Evolutionary conservation across 2,888 invertebrate genomes (phyloP), one percentile per base, ranked within the genome.

Genomic region (Tetrapedia diversipes): DNA sequence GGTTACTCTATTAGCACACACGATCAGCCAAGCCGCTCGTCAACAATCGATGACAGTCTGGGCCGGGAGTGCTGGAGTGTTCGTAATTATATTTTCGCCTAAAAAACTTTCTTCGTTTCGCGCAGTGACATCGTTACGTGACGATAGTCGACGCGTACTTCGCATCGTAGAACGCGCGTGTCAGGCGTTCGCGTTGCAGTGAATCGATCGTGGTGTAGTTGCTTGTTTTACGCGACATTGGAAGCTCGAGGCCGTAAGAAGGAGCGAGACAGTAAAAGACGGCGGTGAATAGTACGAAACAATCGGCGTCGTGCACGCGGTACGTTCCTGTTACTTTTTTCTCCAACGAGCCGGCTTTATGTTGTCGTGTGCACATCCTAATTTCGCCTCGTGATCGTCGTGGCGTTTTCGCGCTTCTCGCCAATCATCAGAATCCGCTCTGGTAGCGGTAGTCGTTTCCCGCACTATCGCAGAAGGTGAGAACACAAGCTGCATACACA

Each of bases 21-120:
- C 47, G 63, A 75, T 67, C 72, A 47, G 61, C 49, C 66, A 59
- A 14, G 70, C 68, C 71, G 75, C 67, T 69, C 81, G 75, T 81
- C 83, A 82, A 86, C 86, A 83, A 86, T 86, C 86, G 74, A 86
- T 86, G 86, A 84, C 81, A 77, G 82, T 82, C 68, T 54, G 71
- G 60, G 76, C 77, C 83, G 74, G 77, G 80, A 71, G 80, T 81
- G 77, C 67, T 57, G 63, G 53, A 54, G 73, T 67, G 80, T 82
- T 19, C 47, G 51, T 77, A 76, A 81, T 71, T 73, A 72, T 45
- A 49, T 74, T 74, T 80, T 74, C 57, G 59, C 39, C 56, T 43
- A 72, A 76, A 64, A 71, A 45, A 57, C 53, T 43, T 61, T 32
- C 41, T 49, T 22, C 16, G n/a, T 14, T n/a, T 51, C 47, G 53